phyloP scores from a whole-genome alignment of 2,797 vertebrate genomes.

The Neosilurus hyrtlii region DNA sequence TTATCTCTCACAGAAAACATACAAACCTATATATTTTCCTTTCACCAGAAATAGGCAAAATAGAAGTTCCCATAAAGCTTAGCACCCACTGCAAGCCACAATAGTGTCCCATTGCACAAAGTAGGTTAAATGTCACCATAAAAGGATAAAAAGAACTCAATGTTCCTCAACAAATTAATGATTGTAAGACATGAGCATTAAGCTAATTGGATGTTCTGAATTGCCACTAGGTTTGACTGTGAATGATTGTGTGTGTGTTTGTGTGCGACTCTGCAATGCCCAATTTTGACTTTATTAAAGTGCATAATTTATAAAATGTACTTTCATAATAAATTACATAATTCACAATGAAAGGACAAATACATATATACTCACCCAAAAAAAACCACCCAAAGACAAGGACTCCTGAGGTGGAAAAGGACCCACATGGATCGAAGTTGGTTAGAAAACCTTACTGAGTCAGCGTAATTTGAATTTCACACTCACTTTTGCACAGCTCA shows the following conservation, averaged over 20 bases:
- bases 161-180: background rate
- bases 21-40: too few species aligned
- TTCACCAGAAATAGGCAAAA: too few species aligned
- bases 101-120: too few species aligned
- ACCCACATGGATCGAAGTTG: background rate
- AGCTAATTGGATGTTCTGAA: too few species aligned
- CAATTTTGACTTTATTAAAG: background rate
- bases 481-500: background rate
- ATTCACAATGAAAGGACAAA: background rate
- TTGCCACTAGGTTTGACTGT: too few species aligned
- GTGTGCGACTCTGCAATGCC: too few species aligned
- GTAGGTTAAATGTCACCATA: background rate
- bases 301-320: background rate
- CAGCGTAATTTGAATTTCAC: background rate
- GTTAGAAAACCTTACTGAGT: background rate
- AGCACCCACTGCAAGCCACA: too few species aligned
- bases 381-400: background rate
- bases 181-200: too few species aligned
- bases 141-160: background rate
- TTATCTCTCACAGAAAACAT: too few species aligned
- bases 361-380: background rate
- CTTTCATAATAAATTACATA: background rate
- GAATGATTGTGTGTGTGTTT: too few species aligned
- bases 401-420: background rate
- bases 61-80: too few species aligned